phyloP scores from a whole-genome alignment of 2,888 invertebrate species.

The Philereme vetulata region DNA sequence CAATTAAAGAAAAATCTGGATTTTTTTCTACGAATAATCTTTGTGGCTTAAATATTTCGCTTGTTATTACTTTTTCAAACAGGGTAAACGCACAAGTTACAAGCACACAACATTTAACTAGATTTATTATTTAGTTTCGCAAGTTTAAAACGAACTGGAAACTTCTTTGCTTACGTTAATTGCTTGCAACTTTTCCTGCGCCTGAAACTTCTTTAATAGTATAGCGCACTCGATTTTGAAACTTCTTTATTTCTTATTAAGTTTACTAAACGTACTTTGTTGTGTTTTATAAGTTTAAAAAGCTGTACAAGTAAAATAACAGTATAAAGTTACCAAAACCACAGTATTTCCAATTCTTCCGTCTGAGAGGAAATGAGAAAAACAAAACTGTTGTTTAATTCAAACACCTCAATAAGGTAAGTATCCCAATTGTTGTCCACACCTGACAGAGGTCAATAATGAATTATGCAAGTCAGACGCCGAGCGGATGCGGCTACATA shows the following conservation, averaged over 20 bases:
- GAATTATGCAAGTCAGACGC: conserved; percentile 41
- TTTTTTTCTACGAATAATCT: neutral
- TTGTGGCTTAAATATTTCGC: neutral
- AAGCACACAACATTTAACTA: conserved; percentile 20
- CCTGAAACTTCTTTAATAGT: conserved; percentile 30
- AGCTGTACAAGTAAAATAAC: too few relatives aligned
- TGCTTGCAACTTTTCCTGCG: conserved; percentile 42
- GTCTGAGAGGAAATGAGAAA: too few relatives aligned
- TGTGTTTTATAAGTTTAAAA: neutral
- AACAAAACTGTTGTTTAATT: neutral
- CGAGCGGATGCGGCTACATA: conserved; percentile 45
- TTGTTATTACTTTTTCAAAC: conserved; percentile 5
- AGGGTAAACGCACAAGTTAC: conserved; percentile 21
- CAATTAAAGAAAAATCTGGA: too few relatives aligned
- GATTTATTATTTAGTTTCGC: conserved; percentile 34
- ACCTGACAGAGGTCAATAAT: conserved; percentile 29
- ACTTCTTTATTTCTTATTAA: conserved; percentile 25
- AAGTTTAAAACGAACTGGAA: conserved; percentile 39
- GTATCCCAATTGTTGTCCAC: conserved; percentile 4
- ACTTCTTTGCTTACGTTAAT: conserved; percentile 49
- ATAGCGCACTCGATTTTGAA: conserved; percentile 23
- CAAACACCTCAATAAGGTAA: conserved; percentile 12
- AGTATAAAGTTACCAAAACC: too few relatives aligned
- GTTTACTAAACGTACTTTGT: neutral
- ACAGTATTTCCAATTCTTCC: too few relatives aligned